Evolutionary conservation across 2,888 invertebrate genomes (phyloP), one percentile per base, ranked within the genome.

Genomic region (Petrophora chlorosata): DNA sequence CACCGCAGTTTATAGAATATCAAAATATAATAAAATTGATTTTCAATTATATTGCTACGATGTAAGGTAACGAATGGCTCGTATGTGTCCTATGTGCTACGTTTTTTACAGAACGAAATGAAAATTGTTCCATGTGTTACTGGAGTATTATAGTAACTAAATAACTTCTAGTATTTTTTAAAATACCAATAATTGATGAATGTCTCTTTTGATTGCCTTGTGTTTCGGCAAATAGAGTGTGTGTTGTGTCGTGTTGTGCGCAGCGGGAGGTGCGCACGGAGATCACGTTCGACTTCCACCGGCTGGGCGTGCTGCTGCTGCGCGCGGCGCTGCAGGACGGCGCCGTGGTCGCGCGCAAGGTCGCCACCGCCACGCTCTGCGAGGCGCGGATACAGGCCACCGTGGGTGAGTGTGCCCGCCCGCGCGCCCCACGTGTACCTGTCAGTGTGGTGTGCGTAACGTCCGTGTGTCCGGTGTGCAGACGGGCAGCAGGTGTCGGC

Each of bases 311-410:
- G 52, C 85, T 98, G 45, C 90, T 98, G 57, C 87, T 98, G 56
- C 92, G 98, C 49, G 96, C 96, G 0, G 93, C 95, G 0, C 90
- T 95, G 67, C 93, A 93, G 60, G 95, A 95, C 57, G 94, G 94
- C 29, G 87, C 90, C 58, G 82, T 94, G 36, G 91, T 94, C 17
- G 97, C 96, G 0, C 93, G 95, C 61, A 98, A 98, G 91, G 96
- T 98, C 52, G 98, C 98, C 47, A 98, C 98, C 0, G 97, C 98
- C 10, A 98, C 98, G 8, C 93, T 98, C 92, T 94, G 95, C 53
- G 96, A 96, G 76, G 98, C 98, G 0, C 94, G 94, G 79, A 96
- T 98, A 61, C 95, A 97, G 81, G 97, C 97, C 8, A 94, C 94
- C 2, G 82, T 97, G 33, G 94, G 96, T 85, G 74, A 90, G 70